Evolutionary conservation across 1,140 invertebrate genomes (phyloP), one percentile per base, ranked within the genome.

Genomic region (Temnothorax nylanderi): DNA sequence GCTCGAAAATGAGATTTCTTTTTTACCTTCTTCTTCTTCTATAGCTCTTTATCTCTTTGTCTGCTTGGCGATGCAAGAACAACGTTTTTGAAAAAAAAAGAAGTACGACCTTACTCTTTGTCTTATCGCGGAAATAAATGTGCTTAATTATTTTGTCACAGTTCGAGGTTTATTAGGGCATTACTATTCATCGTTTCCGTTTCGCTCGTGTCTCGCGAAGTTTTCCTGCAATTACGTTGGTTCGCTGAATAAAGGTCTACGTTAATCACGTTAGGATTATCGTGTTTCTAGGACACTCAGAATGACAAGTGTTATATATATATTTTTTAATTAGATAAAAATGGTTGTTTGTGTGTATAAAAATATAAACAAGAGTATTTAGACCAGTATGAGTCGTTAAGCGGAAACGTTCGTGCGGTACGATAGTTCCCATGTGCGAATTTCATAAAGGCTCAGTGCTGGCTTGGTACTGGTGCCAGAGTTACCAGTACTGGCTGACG

Each of bases 141-240:
- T 71, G 3, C 49, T 81, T 81, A 81, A 81, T 81, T 81, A 81
- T 81, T 71, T 81, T 21, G 65, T 67, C 64, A 56, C 34, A 58
- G 47, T 71, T 81, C 13, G 64, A 81, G 16, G 34, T 81, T 81
- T 81, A 26, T 69, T 56, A 56, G 21, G 32, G 32, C 11, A 67
- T 32, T 67, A 21, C 37, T 44, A 41, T 44, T 71, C 78, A 26
- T 8, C 49, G 18, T 81, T 81, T 81, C 37, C 8, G 51, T 81
- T 13, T 49, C 34, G 6, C 32, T 81, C 13, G 64, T n/a, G 7
- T 67, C 26, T 44, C 21, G 34, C 49, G 0, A 26, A 64, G 26
- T 62, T 47, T 26, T 47, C 16, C 26, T 47, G 41, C 16, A 64
- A 64, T 78, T 64, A 62, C 10, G 16, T 62, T 64, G 26, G 10